Percentiles rank a stretch among this genome's conserved stretches.
phyloP scores from a whole-genome alignment of 2,113 vertebrate species.

The Pogonocichla stellata region DNA sequence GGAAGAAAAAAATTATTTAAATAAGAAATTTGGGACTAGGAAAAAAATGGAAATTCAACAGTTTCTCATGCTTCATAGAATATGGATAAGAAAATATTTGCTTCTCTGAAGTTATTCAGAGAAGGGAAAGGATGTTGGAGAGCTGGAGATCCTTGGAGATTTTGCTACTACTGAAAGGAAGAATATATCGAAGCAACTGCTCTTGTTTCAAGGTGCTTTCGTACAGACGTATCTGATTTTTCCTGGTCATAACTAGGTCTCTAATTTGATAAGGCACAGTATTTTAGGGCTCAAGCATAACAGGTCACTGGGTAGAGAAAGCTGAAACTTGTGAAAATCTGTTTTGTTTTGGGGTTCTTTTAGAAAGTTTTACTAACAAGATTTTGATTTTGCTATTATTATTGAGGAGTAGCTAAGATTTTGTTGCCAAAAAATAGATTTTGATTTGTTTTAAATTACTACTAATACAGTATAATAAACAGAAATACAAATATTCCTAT shows the following conservation, averaged over 20 bases:
- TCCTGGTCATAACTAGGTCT: neutral
- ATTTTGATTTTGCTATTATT: neutral
- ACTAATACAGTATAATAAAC: neutral
- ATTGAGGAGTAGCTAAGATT: neutral
- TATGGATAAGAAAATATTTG: neutral
- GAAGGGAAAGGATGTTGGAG: neutral
- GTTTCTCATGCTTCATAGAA: neutral
- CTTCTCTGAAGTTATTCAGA: neutral
- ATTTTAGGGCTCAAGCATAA: neutral
- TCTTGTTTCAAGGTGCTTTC: neutral
- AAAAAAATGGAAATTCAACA: neutral
- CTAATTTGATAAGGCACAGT: neutral
- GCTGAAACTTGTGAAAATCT: neutral
- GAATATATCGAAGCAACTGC: neutral
- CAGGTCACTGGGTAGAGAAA: neutral
- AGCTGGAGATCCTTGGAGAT: neutral
- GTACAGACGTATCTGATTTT: neutral
- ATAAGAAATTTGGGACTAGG: neutral
- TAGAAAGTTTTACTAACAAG: neutral
- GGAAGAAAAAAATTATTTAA: neutral
- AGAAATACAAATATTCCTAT: neutral
- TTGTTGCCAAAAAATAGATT: neutral
- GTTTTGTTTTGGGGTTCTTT: neutral
- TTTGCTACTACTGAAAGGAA: neutral
- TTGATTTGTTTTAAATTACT: neutral